Base-by-base conservation (phyloP, 2,888 invertebrate genomes). In the Troilus luridus region DNA sequence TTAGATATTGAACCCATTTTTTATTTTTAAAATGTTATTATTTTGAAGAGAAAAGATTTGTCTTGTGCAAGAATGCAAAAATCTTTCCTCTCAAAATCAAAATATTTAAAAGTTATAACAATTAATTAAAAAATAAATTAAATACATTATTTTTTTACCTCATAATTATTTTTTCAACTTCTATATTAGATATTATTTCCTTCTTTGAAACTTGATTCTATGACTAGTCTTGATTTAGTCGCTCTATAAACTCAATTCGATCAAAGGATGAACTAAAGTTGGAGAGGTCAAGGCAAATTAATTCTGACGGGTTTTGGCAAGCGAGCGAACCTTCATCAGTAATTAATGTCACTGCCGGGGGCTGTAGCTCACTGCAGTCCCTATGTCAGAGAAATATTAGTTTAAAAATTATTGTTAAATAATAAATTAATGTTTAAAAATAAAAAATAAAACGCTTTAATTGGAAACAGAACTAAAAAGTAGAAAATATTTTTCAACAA, bases 221-320 rank as follows among this genome's bases (percentile, higher is more conserved):
- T 24, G 7, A 24, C 72, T 27, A 27, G 24, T 67, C 24, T 67
- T 24, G 67, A 72, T 72, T 72, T 72, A 72, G 72, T 17, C 27
- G 72, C 14, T 72, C 24, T 72, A 72, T 27, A 72, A 72, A 72
- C 72, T 72, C 24, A 27, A 27, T 72, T 72, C 11, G 72, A 64
- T 64, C 10, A 64, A 3, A n/a, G 10, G n/a, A 64, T 64, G 11
- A n/a, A 64, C 64, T 64, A 10, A n/a, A 64, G 11, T 1, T 12
- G 6, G 27, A 72, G 72, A 72, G 72, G 72, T 72, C 72, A 72
- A 27, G 72, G 72, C 27, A 27, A 72, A 72, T 72, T 72, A 72
- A 72, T 72, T 72, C 27, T 14, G 72, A 27, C 14, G 72, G 27
- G 27, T 72, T 72, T 72, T 72, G 72, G 72, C 72, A 72, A 72